Evolutionary conservation across 1,140 invertebrate species (phyloP).

Genomic region (Nymphalis io): DNA sequence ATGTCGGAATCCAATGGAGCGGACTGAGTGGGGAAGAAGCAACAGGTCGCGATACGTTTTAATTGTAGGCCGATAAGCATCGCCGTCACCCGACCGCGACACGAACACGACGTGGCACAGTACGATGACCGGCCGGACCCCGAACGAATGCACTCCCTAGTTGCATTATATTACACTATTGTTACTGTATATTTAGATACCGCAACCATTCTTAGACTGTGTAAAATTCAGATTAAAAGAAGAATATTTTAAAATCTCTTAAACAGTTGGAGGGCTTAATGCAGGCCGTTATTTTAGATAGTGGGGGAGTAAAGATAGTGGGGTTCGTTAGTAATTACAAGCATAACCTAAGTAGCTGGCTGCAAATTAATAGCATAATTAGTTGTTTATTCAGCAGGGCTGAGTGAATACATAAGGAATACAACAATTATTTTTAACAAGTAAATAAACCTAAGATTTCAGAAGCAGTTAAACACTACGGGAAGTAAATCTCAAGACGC

Average conservation of each 20-base stretch:
- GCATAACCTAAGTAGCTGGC: no score
- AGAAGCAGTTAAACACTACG: conserved; percentile 57
- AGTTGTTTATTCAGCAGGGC: no score
- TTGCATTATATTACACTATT: conserved; percentile 31
- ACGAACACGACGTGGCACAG: conserved; percentile 52
- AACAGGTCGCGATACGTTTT: conserved; percentile 79
- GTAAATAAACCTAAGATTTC: conserved; percentile 54
- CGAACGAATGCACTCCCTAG: conserved; percentile 59
- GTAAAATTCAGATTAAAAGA: not conserved
- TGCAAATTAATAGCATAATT: no score
- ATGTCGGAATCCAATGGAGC: conserved; percentile 46
- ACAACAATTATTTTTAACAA: conserved; percentile 10
- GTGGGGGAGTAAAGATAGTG: no score
- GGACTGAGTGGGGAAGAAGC: conserved; percentile 49
- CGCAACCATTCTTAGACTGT: conserved; percentile 22
- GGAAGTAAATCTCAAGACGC: conserved; percentile 55
- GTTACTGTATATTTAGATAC: conserved; percentile 7
- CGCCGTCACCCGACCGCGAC: conserved; percentile 71
- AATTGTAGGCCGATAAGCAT: conserved; percentile 76
- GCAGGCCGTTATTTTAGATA: no score
- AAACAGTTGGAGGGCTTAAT: not conserved
- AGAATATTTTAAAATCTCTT: not conserved
- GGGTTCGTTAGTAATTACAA: no score
- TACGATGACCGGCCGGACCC: conserved; percentile 67
- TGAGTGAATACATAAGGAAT: not conserved